Percentiles rank a stretch among this genome's conserved stretches.
Conservation (phyloP, 2,797 vertebrate genomes). For the Ctenopoma multispine region DNA sequence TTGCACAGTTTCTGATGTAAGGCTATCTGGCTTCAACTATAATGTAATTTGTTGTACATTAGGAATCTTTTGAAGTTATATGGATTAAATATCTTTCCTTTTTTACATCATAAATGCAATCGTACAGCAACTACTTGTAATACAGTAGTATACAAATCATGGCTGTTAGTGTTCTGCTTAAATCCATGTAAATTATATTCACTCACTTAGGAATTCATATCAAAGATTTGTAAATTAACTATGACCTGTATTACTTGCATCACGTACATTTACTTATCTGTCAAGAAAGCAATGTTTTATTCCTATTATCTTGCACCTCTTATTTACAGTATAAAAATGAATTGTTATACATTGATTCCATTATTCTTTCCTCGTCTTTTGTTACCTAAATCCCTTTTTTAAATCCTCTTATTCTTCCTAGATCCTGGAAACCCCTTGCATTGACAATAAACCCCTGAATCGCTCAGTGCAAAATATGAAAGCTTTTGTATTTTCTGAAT, state of each 20-base stretch:
- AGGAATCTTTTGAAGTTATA: neutral
- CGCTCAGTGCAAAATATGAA: conserved; percentile 53
- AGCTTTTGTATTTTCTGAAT: conserved; percentile 60
- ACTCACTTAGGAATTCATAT: conserved; percentile 4
- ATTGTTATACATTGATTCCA: conserved; percentile 59
- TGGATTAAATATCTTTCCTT: neutral
- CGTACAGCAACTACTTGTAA: neutral
- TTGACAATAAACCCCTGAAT: conserved; percentile 59
- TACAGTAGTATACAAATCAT: conserved; percentile 1
- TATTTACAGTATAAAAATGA: conserved; percentile 57
- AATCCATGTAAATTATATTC: conserved; percentile 17
- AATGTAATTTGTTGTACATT: neutral
- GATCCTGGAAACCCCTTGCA: conserved; percentile 53
- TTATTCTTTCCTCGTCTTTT: conserved; percentile 70
- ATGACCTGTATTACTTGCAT: neutral
- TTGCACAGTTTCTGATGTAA: neutral
- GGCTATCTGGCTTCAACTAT: neutral
- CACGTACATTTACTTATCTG: conserved; percentile 17
- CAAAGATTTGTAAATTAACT: conserved; percentile 1
- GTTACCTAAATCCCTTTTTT: conserved; percentile 70
- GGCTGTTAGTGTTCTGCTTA: neutral
- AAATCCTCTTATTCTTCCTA: conserved; percentile 75
- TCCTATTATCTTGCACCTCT: conserved; percentile 43
- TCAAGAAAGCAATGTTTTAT: conserved; percentile 25
- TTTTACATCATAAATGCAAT: neutral